These are phyloP conservation scores for Poecilus cupreus DNA, from an alignment of 2,888 invertebrate genomes.

Conservation along the genomic window DNA sequence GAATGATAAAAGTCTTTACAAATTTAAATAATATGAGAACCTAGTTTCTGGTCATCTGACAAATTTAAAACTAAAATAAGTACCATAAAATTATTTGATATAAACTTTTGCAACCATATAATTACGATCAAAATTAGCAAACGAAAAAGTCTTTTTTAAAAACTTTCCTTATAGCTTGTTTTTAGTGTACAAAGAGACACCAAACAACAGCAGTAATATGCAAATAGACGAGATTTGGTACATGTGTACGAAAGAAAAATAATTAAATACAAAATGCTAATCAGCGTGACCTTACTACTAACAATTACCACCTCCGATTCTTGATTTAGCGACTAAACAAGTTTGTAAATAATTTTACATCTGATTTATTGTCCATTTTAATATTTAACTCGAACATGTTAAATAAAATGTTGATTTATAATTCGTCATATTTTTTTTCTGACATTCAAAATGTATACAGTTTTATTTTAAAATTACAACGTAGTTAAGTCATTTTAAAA, in stretches of 20 bases:
- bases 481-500: not conserved
- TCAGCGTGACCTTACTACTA: slow-evolving; percentile 26
- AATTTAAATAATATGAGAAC: no score
- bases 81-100: no score
- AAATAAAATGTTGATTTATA: slow-evolving; percentile 28
- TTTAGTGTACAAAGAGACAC: not conserved
- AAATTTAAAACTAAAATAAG: no score
- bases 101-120: no score
- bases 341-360: slow-evolving; percentile 44
- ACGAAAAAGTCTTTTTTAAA: no score
- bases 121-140: no score
- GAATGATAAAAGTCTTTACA: no score
- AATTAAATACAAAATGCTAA: slow-evolving; percentile 47
- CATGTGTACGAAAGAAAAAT: not conserved
- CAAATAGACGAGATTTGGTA: no score
- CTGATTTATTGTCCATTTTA: slow-evolving; percentile 34
- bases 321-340: not conserved
- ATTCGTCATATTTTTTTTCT: not conserved
- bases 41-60: no score
- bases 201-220: no score
- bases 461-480: not conserved
- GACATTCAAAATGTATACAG: not conserved
- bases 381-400: slow-evolving; percentile 34
- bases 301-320: slow-evolving; percentile 45
- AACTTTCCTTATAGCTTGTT: no score